Conservation (phyloP, 2,113 vertebrate species). For the Xiphorhynchus elegans region DNA sequence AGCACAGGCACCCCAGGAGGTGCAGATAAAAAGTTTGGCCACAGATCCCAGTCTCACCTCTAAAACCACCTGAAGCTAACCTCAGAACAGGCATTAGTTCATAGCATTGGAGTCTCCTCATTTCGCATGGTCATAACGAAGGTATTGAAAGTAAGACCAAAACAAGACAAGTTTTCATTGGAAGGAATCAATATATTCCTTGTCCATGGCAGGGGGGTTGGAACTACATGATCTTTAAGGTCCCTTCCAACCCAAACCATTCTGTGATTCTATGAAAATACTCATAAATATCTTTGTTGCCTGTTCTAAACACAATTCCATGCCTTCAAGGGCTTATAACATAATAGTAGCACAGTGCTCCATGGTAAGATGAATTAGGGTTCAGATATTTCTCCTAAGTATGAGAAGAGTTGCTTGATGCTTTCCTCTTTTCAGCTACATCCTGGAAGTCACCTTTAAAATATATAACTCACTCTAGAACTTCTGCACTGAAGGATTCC, state of each 20-base stretch:
- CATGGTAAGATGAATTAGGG: not conserved
- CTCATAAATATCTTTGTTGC: not conserved
- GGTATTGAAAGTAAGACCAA: not conserved
- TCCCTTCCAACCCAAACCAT: not conserved
- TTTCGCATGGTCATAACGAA: not conserved
- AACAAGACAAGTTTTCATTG: not conserved
- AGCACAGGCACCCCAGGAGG: not conserved
- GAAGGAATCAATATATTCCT: not conserved
- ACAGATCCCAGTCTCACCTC: not conserved
- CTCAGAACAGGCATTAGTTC: not conserved
- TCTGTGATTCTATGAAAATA: not conserved
- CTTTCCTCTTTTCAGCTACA: not conserved
- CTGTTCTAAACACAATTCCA: not conserved
- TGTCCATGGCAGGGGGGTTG: rapidly evolving
- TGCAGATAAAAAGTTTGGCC: not conserved
- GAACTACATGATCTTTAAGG: not conserved
- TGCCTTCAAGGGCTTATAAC: not conserved
- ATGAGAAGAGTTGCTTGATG: not conserved
- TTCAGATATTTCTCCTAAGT: not conserved
- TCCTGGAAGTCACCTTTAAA: not conserved
- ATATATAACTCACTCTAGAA: not conserved
- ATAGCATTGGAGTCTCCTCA: not conserved
- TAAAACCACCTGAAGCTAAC: not conserved
- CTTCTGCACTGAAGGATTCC: not conserved
- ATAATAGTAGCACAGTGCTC: not conserved